Evolutionary conservation across 1,140 invertebrate genomes (phyloP).

Genomic region (roundworm (Caenorhabditis elegans)): DNA sequence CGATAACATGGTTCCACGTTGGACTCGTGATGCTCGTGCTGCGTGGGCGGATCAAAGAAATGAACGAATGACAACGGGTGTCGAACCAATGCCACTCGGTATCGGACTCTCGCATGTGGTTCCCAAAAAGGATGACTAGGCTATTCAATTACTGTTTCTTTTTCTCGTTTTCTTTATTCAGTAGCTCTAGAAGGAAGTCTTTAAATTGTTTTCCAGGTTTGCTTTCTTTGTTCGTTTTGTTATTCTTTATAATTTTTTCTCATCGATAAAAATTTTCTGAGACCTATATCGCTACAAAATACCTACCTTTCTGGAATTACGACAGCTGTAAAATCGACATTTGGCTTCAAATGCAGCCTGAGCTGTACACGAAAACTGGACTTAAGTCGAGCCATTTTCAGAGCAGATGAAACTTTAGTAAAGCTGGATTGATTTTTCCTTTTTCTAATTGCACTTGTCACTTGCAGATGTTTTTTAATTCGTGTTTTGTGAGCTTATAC

Average conservation of each 20-base stretch:
- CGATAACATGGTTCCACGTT: conserved; percentile 56
- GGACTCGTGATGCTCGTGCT: conserved; percentile 60
- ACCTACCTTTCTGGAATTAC: background rate
- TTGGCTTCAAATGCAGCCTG: background rate
- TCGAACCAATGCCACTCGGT: conserved; percentile 55
- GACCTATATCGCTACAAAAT: background rate
- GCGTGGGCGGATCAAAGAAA: conserved; percentile 46
- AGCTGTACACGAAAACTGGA: background rate
- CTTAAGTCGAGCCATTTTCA: background rate
- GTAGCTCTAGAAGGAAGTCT: background rate
- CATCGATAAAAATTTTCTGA: background rate
- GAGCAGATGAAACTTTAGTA: background rate
- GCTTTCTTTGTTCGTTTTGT: background rate
- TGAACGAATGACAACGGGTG: conserved; percentile 52
- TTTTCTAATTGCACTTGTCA: background rate
- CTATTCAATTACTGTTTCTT: background rate
- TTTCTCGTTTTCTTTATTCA: background rate
- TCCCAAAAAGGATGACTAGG: conserved; percentile 51
- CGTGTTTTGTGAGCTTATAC: background rate
- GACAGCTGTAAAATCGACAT: background rate
- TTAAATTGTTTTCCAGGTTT: conserved; percentile 23
- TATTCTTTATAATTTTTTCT: background rate
- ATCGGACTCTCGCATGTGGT: conserved; percentile 59
- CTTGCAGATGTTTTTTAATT: background rate
- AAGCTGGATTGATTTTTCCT: background rate